These are phyloP conservation scores for Nyctereutes procyonoides DNA, from an alignment of 2,113 vertebrate species.

Conservation along the genomic window DNA sequence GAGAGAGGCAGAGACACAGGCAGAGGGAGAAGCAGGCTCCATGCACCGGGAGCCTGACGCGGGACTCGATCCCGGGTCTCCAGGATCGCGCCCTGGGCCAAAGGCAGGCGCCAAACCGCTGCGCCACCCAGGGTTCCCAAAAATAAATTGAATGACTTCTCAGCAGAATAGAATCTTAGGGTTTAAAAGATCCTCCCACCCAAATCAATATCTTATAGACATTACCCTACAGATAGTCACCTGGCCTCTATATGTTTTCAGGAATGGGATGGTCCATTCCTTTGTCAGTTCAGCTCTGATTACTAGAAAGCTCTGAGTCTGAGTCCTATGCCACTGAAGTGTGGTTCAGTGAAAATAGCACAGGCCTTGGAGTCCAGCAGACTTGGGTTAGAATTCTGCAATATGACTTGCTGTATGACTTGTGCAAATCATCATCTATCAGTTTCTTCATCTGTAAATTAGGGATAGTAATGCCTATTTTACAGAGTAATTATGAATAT, in stretches of 20 bases:
- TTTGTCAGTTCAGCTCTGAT: conserved; percentile 21
- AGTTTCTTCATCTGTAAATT: background rate
- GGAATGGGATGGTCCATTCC: background rate
- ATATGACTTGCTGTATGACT: background rate
- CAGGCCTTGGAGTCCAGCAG: background rate
- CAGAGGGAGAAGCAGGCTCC: no score
- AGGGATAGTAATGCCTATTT: background rate
- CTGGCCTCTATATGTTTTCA: background rate
- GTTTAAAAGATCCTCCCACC: background rate
- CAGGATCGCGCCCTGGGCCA: no score
- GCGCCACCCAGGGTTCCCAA: no score
- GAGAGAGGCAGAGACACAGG: no score
- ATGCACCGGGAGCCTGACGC: no score
- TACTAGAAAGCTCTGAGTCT: background rate
- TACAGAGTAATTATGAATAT: background rate
- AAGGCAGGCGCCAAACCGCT: no score
- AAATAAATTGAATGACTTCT: conserved; percentile 6
- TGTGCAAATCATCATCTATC: background rate
- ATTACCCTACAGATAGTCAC: background rate
- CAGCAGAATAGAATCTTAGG: conserved; percentile 15
- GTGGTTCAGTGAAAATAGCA: background rate
- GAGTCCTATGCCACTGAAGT: background rate
- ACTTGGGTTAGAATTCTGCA: background rate
- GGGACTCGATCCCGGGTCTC: no score
- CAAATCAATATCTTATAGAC: background rate